A percentile compares a stretch with the other conserved stretches of the same genome.
These are phyloP conservation scores for Drosophila lacertosa DNA, from an alignment of 1,140 invertebrate species.

Conservation along the genomic window DNA sequence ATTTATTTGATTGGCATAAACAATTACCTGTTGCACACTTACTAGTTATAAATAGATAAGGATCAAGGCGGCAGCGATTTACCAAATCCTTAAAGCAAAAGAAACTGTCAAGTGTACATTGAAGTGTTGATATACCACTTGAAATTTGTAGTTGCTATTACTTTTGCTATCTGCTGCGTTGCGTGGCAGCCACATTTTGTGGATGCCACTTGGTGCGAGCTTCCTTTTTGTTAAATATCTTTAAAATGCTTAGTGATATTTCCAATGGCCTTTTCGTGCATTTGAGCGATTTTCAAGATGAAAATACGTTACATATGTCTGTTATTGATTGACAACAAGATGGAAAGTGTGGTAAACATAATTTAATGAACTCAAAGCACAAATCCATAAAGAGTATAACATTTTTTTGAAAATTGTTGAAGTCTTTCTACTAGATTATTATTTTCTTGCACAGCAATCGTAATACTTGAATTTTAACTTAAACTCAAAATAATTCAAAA, in stretches of 20 bases:
- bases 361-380: background rate
- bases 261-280: conserved; percentile 12
- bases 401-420: background rate
- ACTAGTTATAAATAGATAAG: background rate
- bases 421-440: no score
- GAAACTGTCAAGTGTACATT: conserved; percentile 17
- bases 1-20: background rate
- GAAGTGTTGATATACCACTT: conserved; percentile 55
- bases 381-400: background rate
- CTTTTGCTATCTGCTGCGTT: conserved; percentile 19
- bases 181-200: conserved; percentile 29
- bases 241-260: conserved; percentile 39
- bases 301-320: conserved; percentile 10
- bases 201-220: conserved; percentile 3
- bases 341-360: background rate
- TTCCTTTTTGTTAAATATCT: conserved; percentile 28
- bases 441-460: no score
- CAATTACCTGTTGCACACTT: conserved; percentile 12
- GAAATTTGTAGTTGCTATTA: conserved; percentile 37
- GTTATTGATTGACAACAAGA: conserved; percentile 33
- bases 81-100: background rate
- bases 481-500: no score
- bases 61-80: background rate
- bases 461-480: no score
- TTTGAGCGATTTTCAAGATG: conserved; percentile 27